These are phyloP conservation scores for Galerucella nymphaeae DNA, from an alignment of 2,888 invertebrate genomes.

Conservation along the genomic window DNA sequence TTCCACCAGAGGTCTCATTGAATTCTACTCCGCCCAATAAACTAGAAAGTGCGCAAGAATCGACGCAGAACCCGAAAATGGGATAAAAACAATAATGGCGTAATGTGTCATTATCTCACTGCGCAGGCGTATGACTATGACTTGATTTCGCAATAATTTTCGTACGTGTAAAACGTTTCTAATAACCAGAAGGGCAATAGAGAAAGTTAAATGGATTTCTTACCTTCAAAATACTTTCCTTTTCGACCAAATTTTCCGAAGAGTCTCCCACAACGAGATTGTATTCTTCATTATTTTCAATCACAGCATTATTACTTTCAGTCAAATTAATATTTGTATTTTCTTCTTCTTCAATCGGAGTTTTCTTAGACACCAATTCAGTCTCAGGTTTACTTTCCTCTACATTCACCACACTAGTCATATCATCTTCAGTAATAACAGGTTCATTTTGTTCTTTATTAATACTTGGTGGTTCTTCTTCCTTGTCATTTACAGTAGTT, in stretches of 20 bases:
- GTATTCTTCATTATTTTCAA: constrained; percentile 33
- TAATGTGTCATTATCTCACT: no score
- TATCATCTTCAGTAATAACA: background rate
- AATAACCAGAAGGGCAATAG: no score
- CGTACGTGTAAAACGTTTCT: no score
- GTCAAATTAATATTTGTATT: constrained; percentile 33
- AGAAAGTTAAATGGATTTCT: background rate
- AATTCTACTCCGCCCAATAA: no score
- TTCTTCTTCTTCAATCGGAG: constrained; percentile 13
- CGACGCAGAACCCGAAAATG: no score
- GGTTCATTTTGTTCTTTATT: background rate
- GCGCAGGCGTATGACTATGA: no score
- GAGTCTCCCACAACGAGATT: constrained; percentile 45
- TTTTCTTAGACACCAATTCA: background rate
- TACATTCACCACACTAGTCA: background rate
- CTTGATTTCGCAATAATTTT: no score
- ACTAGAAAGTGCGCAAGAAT: no score
- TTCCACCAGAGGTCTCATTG: no score
- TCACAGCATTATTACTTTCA: constrained; percentile 36
- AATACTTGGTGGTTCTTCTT: background rate
- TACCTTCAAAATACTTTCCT: constrained; percentile 75
- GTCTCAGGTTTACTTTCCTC: background rate
- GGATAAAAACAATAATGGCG: no score
- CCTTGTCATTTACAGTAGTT: background rate
- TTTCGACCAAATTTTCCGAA: constrained; percentile 61